Evolutionary conservation across 2,797 vertebrate genomes (phyloP).

Genomic region (Rhabdophis nuchalis): DNA sequence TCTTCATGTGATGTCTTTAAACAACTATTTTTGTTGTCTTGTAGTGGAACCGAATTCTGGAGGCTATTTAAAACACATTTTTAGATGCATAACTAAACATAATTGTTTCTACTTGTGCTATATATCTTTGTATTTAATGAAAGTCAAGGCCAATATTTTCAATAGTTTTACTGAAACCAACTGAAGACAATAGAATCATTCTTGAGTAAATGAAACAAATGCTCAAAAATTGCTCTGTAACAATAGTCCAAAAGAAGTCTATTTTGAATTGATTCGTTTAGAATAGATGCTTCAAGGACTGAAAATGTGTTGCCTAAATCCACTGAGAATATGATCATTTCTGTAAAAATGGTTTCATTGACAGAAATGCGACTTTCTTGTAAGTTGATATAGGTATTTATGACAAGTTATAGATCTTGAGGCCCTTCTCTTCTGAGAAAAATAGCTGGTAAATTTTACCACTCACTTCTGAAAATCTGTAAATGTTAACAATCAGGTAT

Average conservation of each 20-base stretch:
- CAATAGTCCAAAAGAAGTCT: not conserved
- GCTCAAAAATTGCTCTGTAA: not conserved
- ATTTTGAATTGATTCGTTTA: not conserved
- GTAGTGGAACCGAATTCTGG: not conserved
- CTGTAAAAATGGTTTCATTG: not conserved
- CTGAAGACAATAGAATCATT: not conserved
- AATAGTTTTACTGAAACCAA: not conserved
- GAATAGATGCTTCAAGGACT: not conserved
- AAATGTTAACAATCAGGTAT: constrained; percentile 33
- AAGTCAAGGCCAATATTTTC: not conserved
- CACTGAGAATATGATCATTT: not conserved
- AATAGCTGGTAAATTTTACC: constrained; percentile 38
- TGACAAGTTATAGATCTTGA: constrained; percentile 17
- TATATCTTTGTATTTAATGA: not conserved
- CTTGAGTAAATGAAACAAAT: not conserved
- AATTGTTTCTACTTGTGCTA: not conserved
- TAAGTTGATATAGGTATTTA: not conserved
- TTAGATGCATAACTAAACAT: not conserved
- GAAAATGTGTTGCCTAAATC: not conserved
- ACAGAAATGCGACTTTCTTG: not conserved
- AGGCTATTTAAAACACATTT: not conserved
- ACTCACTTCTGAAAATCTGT: constrained; percentile 36
- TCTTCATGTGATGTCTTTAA: not conserved
- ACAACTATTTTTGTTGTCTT: not conserved
- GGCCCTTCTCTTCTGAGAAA: constrained; percentile 53